Conservation (phyloP, 2,888 invertebrate genomes). For the Leptinotarsa tumamoca region DNA sequence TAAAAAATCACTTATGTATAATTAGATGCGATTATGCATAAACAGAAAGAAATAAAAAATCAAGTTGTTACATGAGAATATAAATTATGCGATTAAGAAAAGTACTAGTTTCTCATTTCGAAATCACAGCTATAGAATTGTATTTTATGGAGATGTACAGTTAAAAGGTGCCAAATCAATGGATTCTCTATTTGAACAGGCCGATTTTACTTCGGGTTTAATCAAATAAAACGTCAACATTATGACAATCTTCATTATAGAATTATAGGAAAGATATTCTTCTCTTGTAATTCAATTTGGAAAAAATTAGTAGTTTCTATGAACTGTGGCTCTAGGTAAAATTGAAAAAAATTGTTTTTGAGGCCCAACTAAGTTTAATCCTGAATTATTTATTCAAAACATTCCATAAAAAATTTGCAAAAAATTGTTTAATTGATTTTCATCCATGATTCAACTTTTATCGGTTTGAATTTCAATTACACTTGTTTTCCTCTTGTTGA, state of each 20-base stretch:
- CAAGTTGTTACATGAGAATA: slow-evolving; percentile 20
- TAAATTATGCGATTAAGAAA: slow-evolving; percentile 27
- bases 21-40: slow-evolving; percentile 26
- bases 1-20: slow-evolving; percentile 30
- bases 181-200: neutral
- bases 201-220: neutral
- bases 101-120: slow-evolving; percentile 17
- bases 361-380: no score
- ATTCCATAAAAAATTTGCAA: no score
- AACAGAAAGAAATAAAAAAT: slow-evolving; percentile 10
- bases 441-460: neutral
- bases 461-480: neutral
- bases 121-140: slow-evolving; percentile 18
- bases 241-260: neutral
- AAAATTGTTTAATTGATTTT: neutral
- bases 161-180: slow-evolving; percentile 5
- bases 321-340: neutral
- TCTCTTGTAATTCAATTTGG: neutral
- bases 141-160: slow-evolving; percentile 12
- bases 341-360: no score
- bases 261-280: neutral
- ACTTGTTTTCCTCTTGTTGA: slow-evolving; percentile 17
- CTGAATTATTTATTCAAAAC: neutral
- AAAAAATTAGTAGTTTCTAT: neutral
- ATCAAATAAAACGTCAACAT: slow-evolving; percentile 1